A percentile compares a stretch with the other conserved stretches of the same genome.
phyloP scores from a whole-genome alignment of 2,113 vertebrate species.

The Synchiropus splendidus region DNA sequence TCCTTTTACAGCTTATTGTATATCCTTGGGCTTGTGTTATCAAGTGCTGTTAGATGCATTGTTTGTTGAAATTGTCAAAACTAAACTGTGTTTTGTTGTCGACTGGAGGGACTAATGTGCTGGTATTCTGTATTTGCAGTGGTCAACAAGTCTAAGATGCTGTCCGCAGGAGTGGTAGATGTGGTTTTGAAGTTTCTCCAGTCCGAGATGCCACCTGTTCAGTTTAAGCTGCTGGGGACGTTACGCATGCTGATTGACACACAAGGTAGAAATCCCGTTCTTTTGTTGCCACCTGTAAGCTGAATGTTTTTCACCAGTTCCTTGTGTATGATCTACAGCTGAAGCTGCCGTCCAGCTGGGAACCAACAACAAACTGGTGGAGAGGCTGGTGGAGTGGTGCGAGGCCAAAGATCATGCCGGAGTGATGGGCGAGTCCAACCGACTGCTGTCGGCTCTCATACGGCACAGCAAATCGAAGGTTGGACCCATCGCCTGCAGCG shows the following conservation, averaged over 20 bases:
- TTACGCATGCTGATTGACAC: conserved; percentile 97
- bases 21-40: no score
- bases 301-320: background rate
- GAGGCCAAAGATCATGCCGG: conserved; percentile 97
- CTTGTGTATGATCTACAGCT: conserved; percentile 55
- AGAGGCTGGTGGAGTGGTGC: conserved; percentile 95
- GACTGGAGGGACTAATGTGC: no score
- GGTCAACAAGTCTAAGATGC: conserved; percentile 98
- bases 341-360: conserved; percentile 95
- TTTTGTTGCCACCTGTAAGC: no score
- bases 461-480: conserved; percentile 98
- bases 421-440: conserved; percentile 97
- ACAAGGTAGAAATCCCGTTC: conserved; percentile 72
- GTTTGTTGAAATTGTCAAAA: no score
- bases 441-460: conserved; percentile 92
- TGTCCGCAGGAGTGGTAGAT: conserved; percentile 86
- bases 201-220: conserved; percentile 97
- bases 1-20: no score
- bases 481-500: background rate
- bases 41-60: no score
- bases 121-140: conserved; percentile 66
- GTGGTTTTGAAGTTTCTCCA: conserved; percentile 91
- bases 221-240: conserved; percentile 95
- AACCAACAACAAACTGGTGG: conserved; percentile 83
- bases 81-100: no score